These are phyloP conservation scores for Willisornis vidua DNA, from an alignment of 2,113 vertebrate genomes.

Conservation along the genomic window DNA sequence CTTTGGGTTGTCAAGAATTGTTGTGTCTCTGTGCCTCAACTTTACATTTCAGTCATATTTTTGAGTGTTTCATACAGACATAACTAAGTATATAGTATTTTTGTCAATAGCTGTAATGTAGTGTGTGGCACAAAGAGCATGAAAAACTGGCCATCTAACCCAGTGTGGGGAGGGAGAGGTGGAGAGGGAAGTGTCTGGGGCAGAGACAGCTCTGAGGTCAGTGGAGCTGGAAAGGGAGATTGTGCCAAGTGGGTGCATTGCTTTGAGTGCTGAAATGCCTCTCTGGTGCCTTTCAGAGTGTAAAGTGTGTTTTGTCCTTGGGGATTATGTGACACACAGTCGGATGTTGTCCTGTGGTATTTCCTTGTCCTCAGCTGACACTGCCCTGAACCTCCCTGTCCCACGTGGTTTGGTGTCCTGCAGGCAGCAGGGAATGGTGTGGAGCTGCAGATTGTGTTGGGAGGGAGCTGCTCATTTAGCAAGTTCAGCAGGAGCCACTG, in stretches of 20 bases:
- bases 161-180: background rate
- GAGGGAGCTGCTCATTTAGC: background rate
- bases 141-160: background rate
- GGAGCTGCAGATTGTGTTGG: background rate
- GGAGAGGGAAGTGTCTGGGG: background rate
- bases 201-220: background rate
- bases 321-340: background rate
- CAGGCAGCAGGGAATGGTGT: background rate
- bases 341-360: background rate
- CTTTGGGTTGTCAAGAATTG: background rate
- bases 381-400: background rate
- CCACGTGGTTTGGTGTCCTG: background rate
- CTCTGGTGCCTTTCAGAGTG: background rate
- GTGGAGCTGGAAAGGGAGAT: background rate
- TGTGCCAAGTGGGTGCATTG: background rate
- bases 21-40: background rate
- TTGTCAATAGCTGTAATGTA: background rate
- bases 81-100: too few species aligned
- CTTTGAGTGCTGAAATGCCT: background rate
- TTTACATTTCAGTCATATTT: background rate
- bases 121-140: background rate
- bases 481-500: background rate
- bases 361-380: background rate
- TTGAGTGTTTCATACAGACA: background rate
- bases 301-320: background rate